Percentiles rank a stretch among this genome's conserved stretches.
These are phyloP conservation scores for Acrobasis suavella DNA, from an alignment of 2,888 invertebrate species.

Conservation along the genomic window DNA sequence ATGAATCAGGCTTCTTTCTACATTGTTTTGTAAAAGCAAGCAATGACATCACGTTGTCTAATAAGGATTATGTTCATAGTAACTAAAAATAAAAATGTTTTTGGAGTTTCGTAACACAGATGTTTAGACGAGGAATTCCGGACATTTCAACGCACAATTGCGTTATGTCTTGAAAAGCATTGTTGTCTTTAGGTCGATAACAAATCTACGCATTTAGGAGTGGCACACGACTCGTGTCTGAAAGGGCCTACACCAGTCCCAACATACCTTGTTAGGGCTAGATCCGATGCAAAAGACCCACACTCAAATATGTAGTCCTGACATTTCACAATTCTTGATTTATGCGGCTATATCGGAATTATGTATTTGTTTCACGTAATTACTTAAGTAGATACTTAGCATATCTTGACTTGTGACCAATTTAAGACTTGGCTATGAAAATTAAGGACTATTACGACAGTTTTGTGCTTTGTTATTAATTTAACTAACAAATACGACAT, in stretches of 20 bases:
- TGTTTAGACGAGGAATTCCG: slow-evolving; percentile 12
- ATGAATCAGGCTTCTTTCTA: slow-evolving; percentile 60
- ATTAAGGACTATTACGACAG: background rate
- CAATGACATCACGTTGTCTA: slow-evolving; percentile 47
- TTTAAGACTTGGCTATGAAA: background rate
- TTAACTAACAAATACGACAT: slow-evolving; percentile 13
- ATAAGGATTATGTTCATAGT: slow-evolving; percentile 9
- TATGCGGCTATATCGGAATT: background rate
- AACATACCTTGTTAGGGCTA: background rate
- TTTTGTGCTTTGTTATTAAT: slow-evolving; percentile 1
- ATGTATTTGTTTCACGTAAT: slow-evolving; percentile 11
- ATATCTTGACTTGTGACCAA: slow-evolving; percentile 14
- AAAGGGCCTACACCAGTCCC: background rate
- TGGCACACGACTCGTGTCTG: slow-evolving; percentile 6
- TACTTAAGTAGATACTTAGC: slow-evolving; percentile 4
- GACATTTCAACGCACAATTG: background rate
- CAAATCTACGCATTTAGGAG: slow-evolving; percentile 11
- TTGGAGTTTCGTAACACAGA: slow-evolving; percentile 18
- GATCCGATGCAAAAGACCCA: background rate
- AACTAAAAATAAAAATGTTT: slow-evolving; percentile 13
- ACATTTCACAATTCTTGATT: slow-evolving; percentile 54
- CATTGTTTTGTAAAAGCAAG: slow-evolving; percentile 40
- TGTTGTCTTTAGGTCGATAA: slow-evolving; percentile 32
- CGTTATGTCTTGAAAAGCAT: slow-evolving; percentile 23
- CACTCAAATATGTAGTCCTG: slow-evolving; percentile 52